Percentiles rank a stretch among this genome's conserved stretches.
These are phyloP conservation scores for Zosterops pallidus DNA, from an alignment of 2,113 vertebrate species.

Conservation along the genomic window DNA sequence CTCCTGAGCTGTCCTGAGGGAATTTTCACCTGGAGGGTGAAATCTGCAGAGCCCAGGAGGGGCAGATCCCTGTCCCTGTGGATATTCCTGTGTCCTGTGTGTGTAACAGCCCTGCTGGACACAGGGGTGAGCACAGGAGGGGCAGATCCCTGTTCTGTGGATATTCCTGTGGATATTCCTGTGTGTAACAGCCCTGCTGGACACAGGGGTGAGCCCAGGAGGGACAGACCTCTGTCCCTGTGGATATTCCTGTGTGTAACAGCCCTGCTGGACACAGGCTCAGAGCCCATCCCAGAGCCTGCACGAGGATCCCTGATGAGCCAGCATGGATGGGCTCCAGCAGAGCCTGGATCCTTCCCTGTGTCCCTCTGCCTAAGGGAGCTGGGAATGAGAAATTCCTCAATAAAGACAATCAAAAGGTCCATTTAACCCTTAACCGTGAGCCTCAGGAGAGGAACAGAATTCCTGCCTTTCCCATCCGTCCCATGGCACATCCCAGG, in stretches of 20 bases:
- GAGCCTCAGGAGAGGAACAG: neutral
- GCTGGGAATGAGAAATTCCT: fast-evolving
- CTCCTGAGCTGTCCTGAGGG: neutral
- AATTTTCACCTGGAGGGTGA: neutral
- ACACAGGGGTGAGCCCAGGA: no score
- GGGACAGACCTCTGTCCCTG: no score
- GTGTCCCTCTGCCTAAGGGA: neutral
- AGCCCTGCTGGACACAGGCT: no score
- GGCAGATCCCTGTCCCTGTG: no score
- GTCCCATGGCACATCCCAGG: neutral
- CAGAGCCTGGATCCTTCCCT: neutral
- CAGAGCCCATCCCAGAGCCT: neutral
- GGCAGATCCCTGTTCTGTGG: no score
- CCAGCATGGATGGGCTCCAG: neutral
- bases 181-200: no score
- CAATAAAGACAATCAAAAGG: neutral
- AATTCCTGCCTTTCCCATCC: neutral
- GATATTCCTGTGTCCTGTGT: no score
- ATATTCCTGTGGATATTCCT: no score
- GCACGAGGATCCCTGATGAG: neutral
- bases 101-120: no score
- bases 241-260: no score
- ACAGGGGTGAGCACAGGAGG: no score
- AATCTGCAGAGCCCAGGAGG: no score
- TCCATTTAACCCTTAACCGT: neutral